Evolutionary conservation across 2,113 vertebrate species (phyloP).

Genomic region (Picathartes gymnocephalus): DNA sequence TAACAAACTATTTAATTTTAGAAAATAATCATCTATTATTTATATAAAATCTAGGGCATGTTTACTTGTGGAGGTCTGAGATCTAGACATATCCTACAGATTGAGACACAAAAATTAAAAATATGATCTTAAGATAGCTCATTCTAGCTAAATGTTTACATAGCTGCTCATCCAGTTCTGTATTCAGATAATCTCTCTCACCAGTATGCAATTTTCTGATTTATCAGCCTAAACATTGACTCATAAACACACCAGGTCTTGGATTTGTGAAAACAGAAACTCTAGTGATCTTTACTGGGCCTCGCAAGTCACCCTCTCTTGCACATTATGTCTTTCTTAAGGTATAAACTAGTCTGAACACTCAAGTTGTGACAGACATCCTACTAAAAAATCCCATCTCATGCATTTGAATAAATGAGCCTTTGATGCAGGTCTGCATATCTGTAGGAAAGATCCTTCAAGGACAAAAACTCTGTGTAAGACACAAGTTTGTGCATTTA

Average conservation of each 20-base stretch:
- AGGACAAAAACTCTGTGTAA: not conserved
- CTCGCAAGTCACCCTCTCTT: not conserved
- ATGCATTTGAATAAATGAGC: not conserved
- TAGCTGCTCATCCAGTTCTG: not conserved
- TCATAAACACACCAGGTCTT: not conserved
- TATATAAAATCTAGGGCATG: slow-evolving; percentile 11
- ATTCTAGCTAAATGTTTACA: not conserved
- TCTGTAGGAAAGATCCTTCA: not conserved
- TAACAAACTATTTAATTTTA: not conserved
- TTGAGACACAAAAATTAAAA: not conserved
- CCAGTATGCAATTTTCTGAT: not conserved
- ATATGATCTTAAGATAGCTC: not conserved
- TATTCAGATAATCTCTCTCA: not conserved
- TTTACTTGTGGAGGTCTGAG: not conserved
- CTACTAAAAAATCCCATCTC: not conserved
- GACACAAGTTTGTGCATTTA: not conserved
- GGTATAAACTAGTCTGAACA: not conserved
- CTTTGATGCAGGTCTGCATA: not conserved
- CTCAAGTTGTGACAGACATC: not conserved
- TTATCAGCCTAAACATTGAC: not conserved
- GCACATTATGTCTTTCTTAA: not conserved
- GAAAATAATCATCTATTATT: slow-evolving; percentile 32
- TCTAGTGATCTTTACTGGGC: not conserved
- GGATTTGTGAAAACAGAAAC: not conserved
- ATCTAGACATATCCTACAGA: not conserved